A percentile compares a stretch with the other conserved stretches of the same genome.
These are phyloP conservation scores for Hydractinia echinata DNA, from an alignment of 30 jellyfish, hydroid and myxozoan genomes.

Conservation along the genomic window DNA sequence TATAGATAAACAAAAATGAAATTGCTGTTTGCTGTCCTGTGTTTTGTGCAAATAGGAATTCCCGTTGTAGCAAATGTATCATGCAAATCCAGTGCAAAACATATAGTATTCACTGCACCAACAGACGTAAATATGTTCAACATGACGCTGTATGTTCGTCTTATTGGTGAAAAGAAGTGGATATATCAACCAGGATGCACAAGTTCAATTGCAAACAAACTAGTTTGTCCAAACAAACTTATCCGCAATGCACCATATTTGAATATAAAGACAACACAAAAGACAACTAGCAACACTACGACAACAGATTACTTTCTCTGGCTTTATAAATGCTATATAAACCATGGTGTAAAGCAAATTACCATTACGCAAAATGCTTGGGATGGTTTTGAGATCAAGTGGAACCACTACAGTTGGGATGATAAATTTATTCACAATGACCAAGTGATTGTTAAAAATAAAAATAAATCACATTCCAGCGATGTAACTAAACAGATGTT, in stretches of 20 bases:
- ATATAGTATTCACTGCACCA: too few relatives aligned
- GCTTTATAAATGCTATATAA: conserved; percentile 23
- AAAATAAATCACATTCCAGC: too few relatives aligned
- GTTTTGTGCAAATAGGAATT: too few relatives aligned
- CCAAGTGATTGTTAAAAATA: not conserved
- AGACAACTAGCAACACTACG: not conserved
- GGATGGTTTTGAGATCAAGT: conserved; percentile 23
- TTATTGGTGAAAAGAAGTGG: conserved; percentile 6
- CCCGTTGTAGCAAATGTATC: too few relatives aligned
- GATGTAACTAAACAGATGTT: not conserved
- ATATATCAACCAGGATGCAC: conserved; percentile 13
- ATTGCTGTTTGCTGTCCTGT: too few relatives aligned
- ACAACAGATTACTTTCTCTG: not conserved
- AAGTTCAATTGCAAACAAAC: not conserved
- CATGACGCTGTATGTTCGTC: not conserved
- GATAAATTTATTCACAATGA: conserved; percentile 21
- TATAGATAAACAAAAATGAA: too few relatives aligned
- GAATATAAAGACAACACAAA: not conserved
- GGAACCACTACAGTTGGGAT: conserved; percentile 26
- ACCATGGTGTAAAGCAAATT: conserved; percentile 21
- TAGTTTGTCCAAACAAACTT: conserved; percentile 9
- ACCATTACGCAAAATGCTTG: conserved; percentile 4
- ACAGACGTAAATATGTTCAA: not conserved
- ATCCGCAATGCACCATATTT: conserved; percentile 16
- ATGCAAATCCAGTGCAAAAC: too few relatives aligned